A percentile compares a stretch with the other conserved stretches of the same genome.
phyloP scores from a whole-genome alignment of 1,140 invertebrate species.

The Meloidogyne hapla region DNA sequence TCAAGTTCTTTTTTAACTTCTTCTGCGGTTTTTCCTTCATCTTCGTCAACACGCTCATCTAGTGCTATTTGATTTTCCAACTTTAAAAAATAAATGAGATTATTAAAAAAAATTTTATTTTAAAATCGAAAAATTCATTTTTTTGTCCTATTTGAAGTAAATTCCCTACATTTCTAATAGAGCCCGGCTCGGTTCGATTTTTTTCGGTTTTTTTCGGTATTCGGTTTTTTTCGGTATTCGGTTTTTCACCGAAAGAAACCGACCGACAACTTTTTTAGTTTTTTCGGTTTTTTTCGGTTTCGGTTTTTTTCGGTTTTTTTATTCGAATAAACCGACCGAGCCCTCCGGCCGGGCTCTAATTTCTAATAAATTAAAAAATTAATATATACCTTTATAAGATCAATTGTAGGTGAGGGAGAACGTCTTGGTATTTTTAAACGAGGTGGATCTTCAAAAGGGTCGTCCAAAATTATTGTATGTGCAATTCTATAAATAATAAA shows the following conservation, averaged over 20 bases:
- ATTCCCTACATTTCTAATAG: too few species aligned
- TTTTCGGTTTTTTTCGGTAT: too few species aligned
- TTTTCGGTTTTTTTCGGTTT: too few species aligned
- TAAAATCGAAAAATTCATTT: neutral
- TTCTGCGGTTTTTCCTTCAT: conserved; percentile 76
- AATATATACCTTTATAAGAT: conserved; percentile 72
- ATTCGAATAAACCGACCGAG: too few species aligned
- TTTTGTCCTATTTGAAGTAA: too few species aligned
- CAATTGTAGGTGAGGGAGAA: conserved; percentile 83
- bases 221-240: too few species aligned
- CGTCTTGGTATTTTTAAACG: conserved; percentile 75
- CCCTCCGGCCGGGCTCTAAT: too few species aligned
- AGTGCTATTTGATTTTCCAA: conserved; percentile 81
- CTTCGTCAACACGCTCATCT: conserved; percentile 91
- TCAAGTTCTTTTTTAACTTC: conserved; percentile 85
- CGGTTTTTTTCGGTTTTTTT: too few species aligned
- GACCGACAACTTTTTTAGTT: too few species aligned
- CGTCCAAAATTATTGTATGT: conserved; percentile 92
- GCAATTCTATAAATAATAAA: conserved; percentile 74
- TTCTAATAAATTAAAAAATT: too few species aligned
- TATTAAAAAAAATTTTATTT: conserved; percentile 18
- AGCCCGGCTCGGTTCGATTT: too few species aligned
- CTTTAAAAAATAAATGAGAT: conserved; percentile 29
- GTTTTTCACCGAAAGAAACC: too few species aligned
- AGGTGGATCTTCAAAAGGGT: conserved; percentile 87